Percentiles rank a stretch among this genome's conserved stretches.
Evolutionary conservation across 64 coral and sea anemone species (phyloP).

Genomic region (Montipora capricornis): DNA sequence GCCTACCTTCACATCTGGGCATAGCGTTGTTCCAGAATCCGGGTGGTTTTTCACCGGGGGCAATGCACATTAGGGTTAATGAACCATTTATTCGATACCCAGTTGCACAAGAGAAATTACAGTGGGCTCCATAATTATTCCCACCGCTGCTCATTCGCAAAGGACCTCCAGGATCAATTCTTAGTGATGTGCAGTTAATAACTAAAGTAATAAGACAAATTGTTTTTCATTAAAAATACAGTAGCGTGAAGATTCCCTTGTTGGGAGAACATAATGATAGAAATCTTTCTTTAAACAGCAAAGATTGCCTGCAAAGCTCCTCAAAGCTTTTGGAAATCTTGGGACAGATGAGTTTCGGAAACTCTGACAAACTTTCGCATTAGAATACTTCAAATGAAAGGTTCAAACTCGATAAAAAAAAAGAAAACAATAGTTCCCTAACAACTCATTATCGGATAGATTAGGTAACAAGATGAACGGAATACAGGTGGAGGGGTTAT

Average conservation of each 20-base stretch:
- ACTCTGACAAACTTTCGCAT: too few relatives aligned
- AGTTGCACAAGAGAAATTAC: slow-evolving; percentile 5
- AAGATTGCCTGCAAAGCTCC: too few relatives aligned
- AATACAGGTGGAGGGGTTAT: too few relatives aligned
- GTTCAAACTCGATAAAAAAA: too few relatives aligned
- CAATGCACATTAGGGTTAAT: neutral
- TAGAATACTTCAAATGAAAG: too few relatives aligned
- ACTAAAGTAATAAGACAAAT: slow-evolving; percentile 1
- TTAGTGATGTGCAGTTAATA: slow-evolving; percentile 2
- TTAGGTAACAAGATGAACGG: neutral
- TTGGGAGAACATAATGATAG: too few relatives aligned
- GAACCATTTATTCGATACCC: slow-evolving; percentile 38
- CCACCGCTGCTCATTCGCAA: neutral
- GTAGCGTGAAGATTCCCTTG: neutral
- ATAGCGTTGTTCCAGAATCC: slow-evolving; percentile 10
- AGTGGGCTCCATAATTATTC: slow-evolving; percentile 3
- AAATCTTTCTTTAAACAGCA: too few relatives aligned
- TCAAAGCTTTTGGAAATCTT: too few relatives aligned
- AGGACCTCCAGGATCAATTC: neutral
- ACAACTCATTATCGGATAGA: neutral
- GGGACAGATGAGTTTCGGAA: too few relatives aligned
- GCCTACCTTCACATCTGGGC: neutral
- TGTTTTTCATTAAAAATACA: neutral
- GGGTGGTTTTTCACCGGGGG: neutral
- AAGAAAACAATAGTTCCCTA: too few relatives aligned